Base-by-base conservation (phyloP, 53 echinoderm and acorn worm species). In the Astropecten irregularis region DNA sequence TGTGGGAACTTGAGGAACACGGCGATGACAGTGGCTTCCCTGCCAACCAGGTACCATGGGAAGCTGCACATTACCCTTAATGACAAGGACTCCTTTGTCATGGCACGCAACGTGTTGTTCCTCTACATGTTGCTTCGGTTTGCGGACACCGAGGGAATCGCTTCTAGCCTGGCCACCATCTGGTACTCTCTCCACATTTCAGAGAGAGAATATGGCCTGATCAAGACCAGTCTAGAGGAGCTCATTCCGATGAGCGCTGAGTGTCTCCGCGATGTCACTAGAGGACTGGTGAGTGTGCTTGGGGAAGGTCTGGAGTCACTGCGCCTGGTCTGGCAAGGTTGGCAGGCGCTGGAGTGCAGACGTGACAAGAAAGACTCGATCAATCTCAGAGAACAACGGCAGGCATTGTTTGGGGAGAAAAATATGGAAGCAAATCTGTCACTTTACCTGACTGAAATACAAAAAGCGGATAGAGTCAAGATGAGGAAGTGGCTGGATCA, bases 1-100 rank as follows among this genome's bases (percentile, higher is more conserved):
- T 81, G 59, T 19, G 88, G 88, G 48, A 69, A 88, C 61, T 70
- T 88, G 19, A 68, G 88, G 23, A 88, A 82, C 53, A 68, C 60
- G 4, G 82, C 82, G 0, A 63, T 81, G 38, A 88, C 88, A 21
- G 81, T 70, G 3, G 82, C 22, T 6, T 88, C 88, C 20, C 51
- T 88, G n/a, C 82, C 88, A 14, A 57, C 8, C 4, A 37, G 18
- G 7, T 77, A 60, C 77, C 40, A 26, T 26, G 77, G 77, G 11
- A 59, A 60, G 10, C 42, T 77, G 0, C 66, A 70, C 25, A 37
- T 84, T 21, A 84, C 87, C 19, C 44, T 87, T 34, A 44, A 56
- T 48, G 87, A 76, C 57, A 39, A 47, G 3, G 70, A 81, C 59
- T 61, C 81, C 9, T 81, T 81, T 69, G 49, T 63, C 34, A 56